Conservation (phyloP, 2,797 vertebrate species). For the Rhynchonycteris naso region DNA sequence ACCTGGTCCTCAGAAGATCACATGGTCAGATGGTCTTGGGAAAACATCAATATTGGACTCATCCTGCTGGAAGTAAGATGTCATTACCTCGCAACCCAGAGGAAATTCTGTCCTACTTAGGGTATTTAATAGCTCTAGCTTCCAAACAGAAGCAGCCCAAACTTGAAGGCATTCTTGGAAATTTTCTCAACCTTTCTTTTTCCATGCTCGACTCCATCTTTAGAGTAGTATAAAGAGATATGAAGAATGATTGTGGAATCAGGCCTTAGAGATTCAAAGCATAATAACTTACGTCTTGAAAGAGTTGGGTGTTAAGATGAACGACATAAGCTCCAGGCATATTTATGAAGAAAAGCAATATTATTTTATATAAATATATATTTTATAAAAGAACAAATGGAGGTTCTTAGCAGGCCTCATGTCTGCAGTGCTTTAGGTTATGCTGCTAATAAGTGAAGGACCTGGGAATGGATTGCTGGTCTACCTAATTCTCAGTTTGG, state of each 20-base stretch:
- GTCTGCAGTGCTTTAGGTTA: neutral
- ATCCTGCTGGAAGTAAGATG: neutral
- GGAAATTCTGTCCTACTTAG: neutral
- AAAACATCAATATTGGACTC: neutral
- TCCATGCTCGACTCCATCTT: conserved; percentile 32
- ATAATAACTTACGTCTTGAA: conserved; percentile 65
- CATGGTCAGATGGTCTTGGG: neutral
- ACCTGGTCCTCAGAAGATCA: neutral
- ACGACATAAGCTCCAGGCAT: conserved; percentile 47
- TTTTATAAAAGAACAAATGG: conserved; percentile 59
- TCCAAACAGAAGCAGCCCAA: conserved; percentile 22
- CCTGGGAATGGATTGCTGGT: neutral
- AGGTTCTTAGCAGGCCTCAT: neutral
- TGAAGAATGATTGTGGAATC: conserved; percentile 47
- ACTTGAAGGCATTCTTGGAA: conserved; percentile 15
- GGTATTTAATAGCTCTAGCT: neutral
- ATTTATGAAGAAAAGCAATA: conserved; percentile 66
- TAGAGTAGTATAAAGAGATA: conserved; percentile 51
- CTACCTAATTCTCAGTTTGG: neutral
- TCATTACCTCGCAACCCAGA: neutral
- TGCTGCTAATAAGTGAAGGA: neutral
- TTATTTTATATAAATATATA: conserved; percentile 57
- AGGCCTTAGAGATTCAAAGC: conserved; percentile 55
- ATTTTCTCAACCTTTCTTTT: neutral
- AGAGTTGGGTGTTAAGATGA: conserved; percentile 62